phyloP scores from a whole-genome alignment of 2,113 vertebrate species.

The Athene cunicularia region DNA sequence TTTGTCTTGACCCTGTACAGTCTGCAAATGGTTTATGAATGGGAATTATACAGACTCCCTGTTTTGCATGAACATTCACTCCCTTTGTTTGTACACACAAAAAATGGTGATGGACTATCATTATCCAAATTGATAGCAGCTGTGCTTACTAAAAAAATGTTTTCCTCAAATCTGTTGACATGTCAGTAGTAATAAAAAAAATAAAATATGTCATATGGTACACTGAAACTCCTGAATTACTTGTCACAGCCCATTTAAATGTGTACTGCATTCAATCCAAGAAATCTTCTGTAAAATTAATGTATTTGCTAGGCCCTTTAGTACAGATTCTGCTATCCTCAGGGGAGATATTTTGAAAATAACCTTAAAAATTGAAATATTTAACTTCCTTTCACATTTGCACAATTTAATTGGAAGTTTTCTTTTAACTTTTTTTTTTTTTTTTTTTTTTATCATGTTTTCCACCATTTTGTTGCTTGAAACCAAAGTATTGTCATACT shows the following conservation, averaged over 20 bases:
- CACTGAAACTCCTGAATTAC: slow-evolving; percentile 44
- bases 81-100: slow-evolving; percentile 53
- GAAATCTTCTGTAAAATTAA: slow-evolving; percentile 24
- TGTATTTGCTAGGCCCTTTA: slow-evolving; percentile 4
- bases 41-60: slow-evolving; percentile 51
- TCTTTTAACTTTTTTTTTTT: too few relatives aligned
- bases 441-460: too few relatives aligned
- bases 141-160: slow-evolving; percentile 75
- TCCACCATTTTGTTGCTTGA: background rate
- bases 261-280: background rate
- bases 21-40: slow-evolving; percentile 57
- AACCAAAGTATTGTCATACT: background rate
- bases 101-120: slow-evolving; percentile 75
- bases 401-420: background rate
- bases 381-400: slow-evolving; percentile 15
- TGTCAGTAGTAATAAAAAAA: slow-evolving; percentile 63
- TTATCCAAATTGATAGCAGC: slow-evolving; percentile 80
- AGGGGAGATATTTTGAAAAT: slow-evolving; percentile 9
- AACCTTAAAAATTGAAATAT: slow-evolving; percentile 48
- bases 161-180: slow-evolving; percentile 71
- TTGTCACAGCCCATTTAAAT: slow-evolving; percentile 52
- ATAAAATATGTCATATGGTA: slow-evolving; percentile 44
- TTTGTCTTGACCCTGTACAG: slow-evolving; percentile 47
- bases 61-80: slow-evolving; percentile 54
- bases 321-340: background rate